These are phyloP conservation scores for Sphaeramia orbicularis DNA, from an alignment of 2,797 vertebrate species.

Conservation along the genomic window DNA sequence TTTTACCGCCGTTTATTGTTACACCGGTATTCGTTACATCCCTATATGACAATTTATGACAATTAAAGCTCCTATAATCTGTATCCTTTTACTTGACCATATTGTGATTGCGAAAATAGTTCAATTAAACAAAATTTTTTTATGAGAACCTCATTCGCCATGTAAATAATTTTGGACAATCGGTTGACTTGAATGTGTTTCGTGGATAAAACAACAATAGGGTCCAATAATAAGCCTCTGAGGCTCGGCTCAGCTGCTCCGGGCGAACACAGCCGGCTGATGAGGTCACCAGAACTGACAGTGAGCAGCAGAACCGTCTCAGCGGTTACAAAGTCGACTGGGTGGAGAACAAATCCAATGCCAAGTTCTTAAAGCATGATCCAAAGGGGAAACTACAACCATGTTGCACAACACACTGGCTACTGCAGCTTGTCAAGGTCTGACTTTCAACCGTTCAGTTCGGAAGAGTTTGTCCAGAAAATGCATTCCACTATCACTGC, in stretches of 20 bases:
- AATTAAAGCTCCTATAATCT: too few relatives aligned
- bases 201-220: slow-evolving; percentile 34
- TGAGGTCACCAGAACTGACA: slow-evolving; percentile 51
- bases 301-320: slow-evolving; percentile 25
- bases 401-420: slow-evolving; percentile 40
- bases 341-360: slow-evolving; percentile 40
- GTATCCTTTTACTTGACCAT: too few relatives aligned
- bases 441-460: slow-evolving; percentile 3
- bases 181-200: neutral
- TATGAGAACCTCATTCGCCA: neutral
- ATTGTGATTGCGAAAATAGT: too few relatives aligned
- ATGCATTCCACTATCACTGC: neutral
- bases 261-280: slow-evolving; percentile 27
- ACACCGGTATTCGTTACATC: too few relatives aligned
- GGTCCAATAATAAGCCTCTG: slow-evolving; percentile 11
- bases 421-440: slow-evolving; percentile 1
- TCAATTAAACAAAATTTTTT: too few relatives aligned
- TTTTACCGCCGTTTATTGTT: too few relatives aligned
- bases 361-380: slow-evolving; percentile 43
- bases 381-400: slow-evolving; percentile 51
- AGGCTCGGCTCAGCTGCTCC: slow-evolving; percentile 30
- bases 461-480: neutral
- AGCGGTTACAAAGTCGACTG: slow-evolving; percentile 28
- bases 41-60: too few relatives aligned
- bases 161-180: neutral